Evolutionary conservation across 2,113 vertebrate species (phyloP).

Genomic region (Peromyscus polionotus): DNA sequence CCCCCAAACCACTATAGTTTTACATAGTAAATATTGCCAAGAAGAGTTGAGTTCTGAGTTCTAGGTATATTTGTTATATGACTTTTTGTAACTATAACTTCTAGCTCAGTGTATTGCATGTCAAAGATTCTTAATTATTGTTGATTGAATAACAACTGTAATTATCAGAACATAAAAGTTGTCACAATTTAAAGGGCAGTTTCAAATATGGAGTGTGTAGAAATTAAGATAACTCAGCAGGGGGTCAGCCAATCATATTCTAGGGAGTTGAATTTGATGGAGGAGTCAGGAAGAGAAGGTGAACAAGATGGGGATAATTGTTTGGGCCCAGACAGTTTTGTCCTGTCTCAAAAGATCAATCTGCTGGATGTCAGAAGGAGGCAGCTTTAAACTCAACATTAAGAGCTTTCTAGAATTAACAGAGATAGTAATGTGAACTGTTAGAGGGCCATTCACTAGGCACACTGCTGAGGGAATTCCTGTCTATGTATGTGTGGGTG

Average conservation of each 20-base stretch:
- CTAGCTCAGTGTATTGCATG: neutral
- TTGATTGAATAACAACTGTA: neutral
- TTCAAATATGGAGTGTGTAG: neutral
- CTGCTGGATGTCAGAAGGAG: neutral
- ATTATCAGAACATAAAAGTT: neutral
- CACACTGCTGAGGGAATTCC: neutral
- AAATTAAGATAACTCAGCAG: neutral
- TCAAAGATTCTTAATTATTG: neutral
- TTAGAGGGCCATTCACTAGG: neutral
- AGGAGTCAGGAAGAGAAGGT: neutral
- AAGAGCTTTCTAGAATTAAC: constrained; percentile 32
- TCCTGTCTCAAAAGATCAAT: constrained; percentile 15
- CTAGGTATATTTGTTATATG: neutral
- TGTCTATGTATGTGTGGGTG: neutral
- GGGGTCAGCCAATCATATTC: neutral
- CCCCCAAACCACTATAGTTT: neutral
- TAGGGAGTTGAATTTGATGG: neutral
- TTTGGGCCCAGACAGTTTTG: constrained; percentile 27
- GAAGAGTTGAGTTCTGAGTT: neutral
- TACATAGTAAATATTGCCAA: neutral
- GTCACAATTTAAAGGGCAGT: neutral
- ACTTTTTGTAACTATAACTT: neutral
- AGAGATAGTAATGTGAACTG: neutral
- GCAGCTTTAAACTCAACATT: neutral
- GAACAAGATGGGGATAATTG: neutral